phyloP scores from a whole-genome alignment of 2,113 vertebrate genomes.

The Psettodes erumei region DNA sequence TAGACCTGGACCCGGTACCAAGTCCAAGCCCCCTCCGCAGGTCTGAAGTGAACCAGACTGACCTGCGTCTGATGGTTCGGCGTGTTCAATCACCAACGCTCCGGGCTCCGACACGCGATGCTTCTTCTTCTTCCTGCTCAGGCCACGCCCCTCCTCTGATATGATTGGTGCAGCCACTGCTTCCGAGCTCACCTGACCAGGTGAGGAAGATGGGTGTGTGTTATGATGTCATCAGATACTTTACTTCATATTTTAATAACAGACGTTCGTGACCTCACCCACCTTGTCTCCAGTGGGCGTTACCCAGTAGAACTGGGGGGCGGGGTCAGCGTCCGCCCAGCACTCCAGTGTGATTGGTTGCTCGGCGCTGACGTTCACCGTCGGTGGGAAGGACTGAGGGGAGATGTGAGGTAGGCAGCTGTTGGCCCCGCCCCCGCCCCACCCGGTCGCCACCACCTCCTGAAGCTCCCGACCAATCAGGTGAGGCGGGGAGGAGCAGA shows the following conservation, averaged over 20 bases:
- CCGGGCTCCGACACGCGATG: constrained; percentile 79
- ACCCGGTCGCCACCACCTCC: constrained; percentile 76
- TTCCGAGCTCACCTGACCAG: constrained; percentile 78
- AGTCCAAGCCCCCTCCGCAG: neutral
- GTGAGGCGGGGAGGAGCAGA: constrained; percentile 80
- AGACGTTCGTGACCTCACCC: constrained; percentile 9
- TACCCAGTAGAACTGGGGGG: constrained; percentile 87
- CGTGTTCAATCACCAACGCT: constrained; percentile 81
- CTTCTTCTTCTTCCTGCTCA: constrained; percentile 62
- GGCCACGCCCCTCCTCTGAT: constrained; percentile 63
- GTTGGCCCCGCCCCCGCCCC: constrained; percentile 64
- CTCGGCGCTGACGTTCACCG: constrained; percentile 78
- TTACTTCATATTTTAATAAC: too few relatives aligned
- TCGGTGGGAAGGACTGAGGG: constrained; percentile 71
- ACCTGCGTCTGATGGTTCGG: constrained; percentile 79
- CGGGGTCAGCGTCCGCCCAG: constrained; percentile 83
- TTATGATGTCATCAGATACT: too few relatives aligned
- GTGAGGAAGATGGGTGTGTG: neutral
- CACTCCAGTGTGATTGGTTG: constrained; percentile 82
- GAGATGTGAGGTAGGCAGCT: constrained; percentile 84
- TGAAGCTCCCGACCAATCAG: constrained; percentile 80
- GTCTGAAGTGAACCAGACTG: constrained; percentile 2
- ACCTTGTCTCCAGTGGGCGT: constrained; percentile 85
- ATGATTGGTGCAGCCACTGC: constrained; percentile 62
- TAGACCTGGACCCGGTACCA: too few relatives aligned